phyloP scores from a whole-genome alignment of 2,888 invertebrate species.

The Malthinus seriepunctatus region DNA sequence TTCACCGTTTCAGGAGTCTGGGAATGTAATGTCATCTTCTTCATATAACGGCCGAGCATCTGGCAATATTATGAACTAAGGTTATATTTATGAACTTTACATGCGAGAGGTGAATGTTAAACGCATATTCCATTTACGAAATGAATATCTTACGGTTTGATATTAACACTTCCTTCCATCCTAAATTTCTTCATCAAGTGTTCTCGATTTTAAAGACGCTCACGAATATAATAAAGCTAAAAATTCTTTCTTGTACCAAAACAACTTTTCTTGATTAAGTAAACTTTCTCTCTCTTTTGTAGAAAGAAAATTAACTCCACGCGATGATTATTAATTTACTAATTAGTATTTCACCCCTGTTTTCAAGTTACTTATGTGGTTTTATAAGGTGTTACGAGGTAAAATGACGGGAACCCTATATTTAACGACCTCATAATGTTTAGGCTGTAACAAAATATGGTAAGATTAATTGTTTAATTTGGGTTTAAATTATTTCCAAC shows the following conservation, averaged over 20 bases:
- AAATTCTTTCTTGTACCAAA: constrained; percentile 2
- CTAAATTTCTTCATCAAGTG: constrained; percentile 24
- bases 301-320: constrained; percentile 16
- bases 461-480: constrained; percentile 12
- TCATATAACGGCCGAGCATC: constrained; percentile 45
- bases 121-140: constrained; percentile 36
- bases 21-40: constrained; percentile 47
- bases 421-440: constrained; percentile 19
- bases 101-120: constrained; percentile 52
- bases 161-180: constrained; percentile 25
- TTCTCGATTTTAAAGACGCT: constrained; percentile 12
- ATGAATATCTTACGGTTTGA: constrained; percentile 26
- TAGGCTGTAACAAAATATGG: neutral
- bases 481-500: constrained; percentile 5
- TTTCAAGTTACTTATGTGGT: constrained; percentile 32
- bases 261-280: constrained; percentile 22
- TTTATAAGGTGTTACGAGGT: constrained; percentile 28
- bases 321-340: constrained; percentile 28
- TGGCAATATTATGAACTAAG: constrained; percentile 48
- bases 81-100: constrained; percentile 46
- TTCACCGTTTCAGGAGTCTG: constrained; percentile 45
- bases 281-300: constrained; percentile 9
- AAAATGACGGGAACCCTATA: constrained; percentile 20
- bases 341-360: constrained; percentile 29
- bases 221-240: constrained; percentile 7